phyloP scores from a whole-genome alignment of 2,797 vertebrate species.

The Leptodactylus fallax region DNA sequence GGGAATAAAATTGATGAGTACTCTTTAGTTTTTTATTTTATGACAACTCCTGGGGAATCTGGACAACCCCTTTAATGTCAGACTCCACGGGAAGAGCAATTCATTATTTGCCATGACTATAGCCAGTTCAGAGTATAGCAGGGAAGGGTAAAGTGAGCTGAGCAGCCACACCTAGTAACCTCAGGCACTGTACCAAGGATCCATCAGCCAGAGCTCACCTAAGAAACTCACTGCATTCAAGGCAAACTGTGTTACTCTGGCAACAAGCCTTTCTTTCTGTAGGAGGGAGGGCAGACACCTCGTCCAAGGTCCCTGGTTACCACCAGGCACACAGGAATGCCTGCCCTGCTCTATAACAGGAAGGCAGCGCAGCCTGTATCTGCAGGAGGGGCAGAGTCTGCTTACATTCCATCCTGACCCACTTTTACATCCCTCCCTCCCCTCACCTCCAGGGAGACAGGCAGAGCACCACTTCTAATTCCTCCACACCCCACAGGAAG shows the following conservation, averaged over 20 bases:
- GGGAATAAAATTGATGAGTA: too few relatives aligned
- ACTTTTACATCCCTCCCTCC: slow-evolving; percentile 76
- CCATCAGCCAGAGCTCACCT: slow-evolving; percentile 72
- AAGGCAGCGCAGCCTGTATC: slow-evolving; percentile 69
- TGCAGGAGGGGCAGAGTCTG: slow-evolving; percentile 74
- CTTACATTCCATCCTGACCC: slow-evolving; percentile 79
- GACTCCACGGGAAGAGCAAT: too few relatives aligned
- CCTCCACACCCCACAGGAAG: slow-evolving; percentile 62
- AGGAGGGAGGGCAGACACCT: slow-evolving; percentile 81
- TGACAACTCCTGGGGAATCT: too few relatives aligned
- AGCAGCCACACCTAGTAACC: slow-evolving; percentile 5
- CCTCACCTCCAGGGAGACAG: slow-evolving; percentile 50
- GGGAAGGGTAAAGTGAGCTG: neutral
- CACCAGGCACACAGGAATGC: slow-evolving; percentile 65
- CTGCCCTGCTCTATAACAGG: slow-evolving; percentile 63
- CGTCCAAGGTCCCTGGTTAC: slow-evolving; percentile 82
- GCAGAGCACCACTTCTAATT: slow-evolving; percentile 56
- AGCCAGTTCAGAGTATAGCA: neutral
- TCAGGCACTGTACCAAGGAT: slow-evolving; percentile 15
- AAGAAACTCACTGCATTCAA: slow-evolving; percentile 75
- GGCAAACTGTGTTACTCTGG: slow-evolving; percentile 84
- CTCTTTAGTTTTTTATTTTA: too few relatives aligned
- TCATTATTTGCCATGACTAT: too few relatives aligned
- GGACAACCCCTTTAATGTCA: too few relatives aligned
- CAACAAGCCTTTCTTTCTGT: slow-evolving; percentile 70